Evolutionary conservation across 1,140 invertebrate genomes (phyloP), one percentile per base, ranked within the genome.

Genomic region (Sweltsa coloradensis): DNA sequence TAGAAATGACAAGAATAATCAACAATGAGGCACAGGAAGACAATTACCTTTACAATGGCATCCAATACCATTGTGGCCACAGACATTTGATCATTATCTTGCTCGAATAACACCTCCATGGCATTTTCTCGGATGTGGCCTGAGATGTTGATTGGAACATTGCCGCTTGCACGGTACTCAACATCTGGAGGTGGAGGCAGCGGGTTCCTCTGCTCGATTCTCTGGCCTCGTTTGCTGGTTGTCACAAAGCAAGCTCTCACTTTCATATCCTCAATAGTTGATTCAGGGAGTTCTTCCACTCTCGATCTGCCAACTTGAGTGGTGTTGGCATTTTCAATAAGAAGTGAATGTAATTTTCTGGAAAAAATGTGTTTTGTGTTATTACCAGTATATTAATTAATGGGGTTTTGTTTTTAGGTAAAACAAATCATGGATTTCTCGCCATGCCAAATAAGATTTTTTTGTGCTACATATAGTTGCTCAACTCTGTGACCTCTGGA

Each of bases 11-110:
- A n/a, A n/a, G n/a, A n/a, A n/a, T n/a, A n/a, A n/a, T n/a, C n/a
- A n/a, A n/a, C n/a, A n/a, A 34, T 42, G 7, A 16, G 27, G 22
- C 11, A 41, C 23, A 37, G n/a, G 42, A 23, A 24, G 40, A 46
- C 3, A 21, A 21, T 57, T 66, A 86, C 83, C 72, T 82, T 76
- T 5, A 83, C 41, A 41, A 95, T 75, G 22, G 86, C 69, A 65
- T 91, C 83, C 7, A 94, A 60, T 53, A 95, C 78, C 61, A 93
- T 78, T n/a, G 84, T 85, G 6, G 86, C 72, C 44, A 95, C 58
- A 41, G 83, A 86, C n/a, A 81, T 72, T 58, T 84, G 78, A 57
- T 94, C 89, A 55, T 79, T 80, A 62, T 90, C 86, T 52, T 79
- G 70, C 61, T 89, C 80, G 73, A 92, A 94, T 49, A 94, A 63